Evolutionary conservation across 2,797 vertebrate genomes (phyloP).

Genomic region (Erethizon dorsatum): DNA sequence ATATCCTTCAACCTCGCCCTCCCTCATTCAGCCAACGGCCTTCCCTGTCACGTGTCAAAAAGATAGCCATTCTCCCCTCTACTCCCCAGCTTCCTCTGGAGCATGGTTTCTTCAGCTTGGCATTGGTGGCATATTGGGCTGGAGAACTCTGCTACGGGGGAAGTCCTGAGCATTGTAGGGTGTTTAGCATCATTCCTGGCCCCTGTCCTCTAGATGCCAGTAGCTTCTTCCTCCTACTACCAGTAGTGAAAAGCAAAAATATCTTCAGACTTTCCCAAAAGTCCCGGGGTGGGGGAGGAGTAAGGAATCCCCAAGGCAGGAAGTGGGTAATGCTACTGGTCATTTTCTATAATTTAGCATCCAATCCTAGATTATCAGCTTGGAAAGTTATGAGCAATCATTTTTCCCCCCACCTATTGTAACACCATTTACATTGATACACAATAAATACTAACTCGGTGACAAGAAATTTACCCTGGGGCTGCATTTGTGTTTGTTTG

Average conservation of each 20-base stretch:
- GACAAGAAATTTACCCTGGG: background rate
- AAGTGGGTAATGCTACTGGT: background rate
- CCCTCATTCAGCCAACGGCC: background rate
- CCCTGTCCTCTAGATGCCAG: background rate
- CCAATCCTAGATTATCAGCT: slow-evolving; percentile 29
- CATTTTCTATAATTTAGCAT: slow-evolving; percentile 1
- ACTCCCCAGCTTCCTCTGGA: background rate
- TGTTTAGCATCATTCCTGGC: background rate
- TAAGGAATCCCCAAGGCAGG: background rate
- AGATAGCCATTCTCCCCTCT: background rate
- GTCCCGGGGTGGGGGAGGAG: background rate
- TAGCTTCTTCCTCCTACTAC: background rate
- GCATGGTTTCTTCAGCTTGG: background rate
- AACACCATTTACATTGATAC: background rate
- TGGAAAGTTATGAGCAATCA: background rate
- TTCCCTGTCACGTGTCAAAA: background rate
- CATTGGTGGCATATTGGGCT: background rate
- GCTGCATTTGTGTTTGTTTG: background rate
- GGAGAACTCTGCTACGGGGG: background rate
- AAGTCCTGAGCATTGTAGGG: background rate
- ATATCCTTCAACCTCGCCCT: background rate
- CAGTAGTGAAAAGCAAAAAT: background rate
- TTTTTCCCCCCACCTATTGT: background rate
- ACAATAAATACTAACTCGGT: background rate
- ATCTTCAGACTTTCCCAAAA: background rate